Evolutionary conservation across 1,140 invertebrate genomes (phyloP).

Genomic region (Zaprionus africanus): DNA sequence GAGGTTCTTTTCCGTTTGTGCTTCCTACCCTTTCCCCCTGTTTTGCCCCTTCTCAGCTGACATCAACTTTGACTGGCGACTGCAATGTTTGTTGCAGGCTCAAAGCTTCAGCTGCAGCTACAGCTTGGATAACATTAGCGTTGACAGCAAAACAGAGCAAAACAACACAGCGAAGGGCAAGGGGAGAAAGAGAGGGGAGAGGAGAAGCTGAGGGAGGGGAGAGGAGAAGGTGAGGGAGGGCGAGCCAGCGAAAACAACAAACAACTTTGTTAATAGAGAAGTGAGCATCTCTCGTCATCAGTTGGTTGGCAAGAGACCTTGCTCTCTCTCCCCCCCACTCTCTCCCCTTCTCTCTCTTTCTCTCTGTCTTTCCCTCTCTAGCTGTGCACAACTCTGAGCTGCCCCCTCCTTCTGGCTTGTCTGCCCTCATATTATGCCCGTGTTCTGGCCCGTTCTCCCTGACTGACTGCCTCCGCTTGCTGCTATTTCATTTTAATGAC

Average conservation of each 20-base stretch:
- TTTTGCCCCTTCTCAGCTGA: not conserved
- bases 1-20: not conserved
- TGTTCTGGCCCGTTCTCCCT: conserved; percentile 27
- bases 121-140: conserved; percentile 62
- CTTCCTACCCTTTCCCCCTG: not conserved
- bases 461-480: conserved; percentile 55
- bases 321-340: not conserved
- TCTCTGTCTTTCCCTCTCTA: not conserved
- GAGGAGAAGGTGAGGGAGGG: not conserved
- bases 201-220: not conserved
- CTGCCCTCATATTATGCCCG: not conserved
- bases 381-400: not conserved
- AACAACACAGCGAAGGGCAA: conserved; percentile 37
- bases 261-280: conserved; percentile 9
- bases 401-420: not conserved
- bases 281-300: not conserved
- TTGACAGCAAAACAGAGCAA: conserved; percentile 53
- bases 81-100: conserved; percentile 1
- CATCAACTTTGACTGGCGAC: not conserved
- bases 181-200: not conserved
- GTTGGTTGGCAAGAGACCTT: conserved; percentile 1
- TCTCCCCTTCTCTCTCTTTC: not conserved
- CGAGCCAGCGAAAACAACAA: conserved; percentile 8
- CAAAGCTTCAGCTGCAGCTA: conserved; percentile 43
- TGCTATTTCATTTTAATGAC: conserved; percentile 82